Percentiles rank a stretch among this genome's conserved stretches.
Evolutionary conservation across 1,140 invertebrate genomes (phyloP).

Genomic region (Rhyacophila brunnea): DNA sequence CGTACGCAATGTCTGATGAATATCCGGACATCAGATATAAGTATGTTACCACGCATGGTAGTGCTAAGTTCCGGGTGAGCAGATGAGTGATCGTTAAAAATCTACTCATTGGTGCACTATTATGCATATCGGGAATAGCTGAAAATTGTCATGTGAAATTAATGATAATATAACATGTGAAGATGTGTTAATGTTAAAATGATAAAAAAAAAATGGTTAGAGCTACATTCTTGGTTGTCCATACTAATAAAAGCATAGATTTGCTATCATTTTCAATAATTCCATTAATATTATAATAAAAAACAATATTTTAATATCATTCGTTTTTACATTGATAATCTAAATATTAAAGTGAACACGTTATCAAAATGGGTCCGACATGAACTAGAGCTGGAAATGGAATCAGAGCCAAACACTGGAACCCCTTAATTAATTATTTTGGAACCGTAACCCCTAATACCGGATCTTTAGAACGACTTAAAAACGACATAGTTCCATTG

Average conservation of each 20-base stretch:
- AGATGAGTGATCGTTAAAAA: slow-evolving; percentile 25
- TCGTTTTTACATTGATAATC: too few species aligned
- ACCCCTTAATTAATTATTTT: too few species aligned
- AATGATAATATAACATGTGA: slow-evolving; percentile 1
- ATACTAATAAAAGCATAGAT: neutral
- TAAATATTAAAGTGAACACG: too few species aligned
- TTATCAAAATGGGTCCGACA: too few species aligned
- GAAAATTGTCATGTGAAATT: slow-evolving; percentile 23
- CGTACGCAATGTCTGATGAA: slow-evolving; percentile 27
- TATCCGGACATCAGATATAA: slow-evolving; percentile 29
- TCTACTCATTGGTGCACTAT: slow-evolving; percentile 24
- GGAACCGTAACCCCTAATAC: too few species aligned
- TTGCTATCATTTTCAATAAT: too few species aligned
- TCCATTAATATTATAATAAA: too few species aligned
- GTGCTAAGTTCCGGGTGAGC: slow-evolving; percentile 29
- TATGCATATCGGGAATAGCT: slow-evolving; percentile 30
- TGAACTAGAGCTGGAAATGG: too few species aligned
- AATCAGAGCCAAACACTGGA: too few species aligned
- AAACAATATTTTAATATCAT: too few species aligned
- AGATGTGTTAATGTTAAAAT: slow-evolving; percentile 2
- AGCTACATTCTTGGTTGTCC: neutral
- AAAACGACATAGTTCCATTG: too few species aligned
- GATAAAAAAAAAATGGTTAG: neutral
- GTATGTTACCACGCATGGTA: slow-evolving; percentile 31
- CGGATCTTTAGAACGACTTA: too few species aligned